Conservation (phyloP, 2,113 vertebrate genomes). For the Sinocyclocheilus anophthalmus region DNA sequence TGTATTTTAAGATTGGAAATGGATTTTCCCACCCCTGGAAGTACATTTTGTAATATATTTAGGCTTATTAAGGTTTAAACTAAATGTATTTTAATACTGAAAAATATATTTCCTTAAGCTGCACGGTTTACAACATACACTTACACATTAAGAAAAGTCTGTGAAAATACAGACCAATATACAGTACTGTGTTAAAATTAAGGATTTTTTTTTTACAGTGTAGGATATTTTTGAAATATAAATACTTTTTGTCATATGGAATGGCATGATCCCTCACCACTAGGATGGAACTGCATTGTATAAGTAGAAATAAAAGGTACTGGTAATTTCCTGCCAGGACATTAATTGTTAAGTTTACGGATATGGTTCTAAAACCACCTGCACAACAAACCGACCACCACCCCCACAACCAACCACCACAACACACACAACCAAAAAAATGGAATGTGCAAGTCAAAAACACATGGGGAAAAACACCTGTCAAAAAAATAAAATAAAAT, state of each 20-base stretch:
- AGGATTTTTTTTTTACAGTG: no score
- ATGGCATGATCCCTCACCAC: no score
- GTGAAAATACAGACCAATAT: no score
- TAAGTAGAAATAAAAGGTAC: background rate
- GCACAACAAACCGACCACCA: no score
- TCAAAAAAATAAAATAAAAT: background rate
- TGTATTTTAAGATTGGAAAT: background rate
- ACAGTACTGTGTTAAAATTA: no score
- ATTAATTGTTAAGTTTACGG: background rate
- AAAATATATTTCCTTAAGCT: background rate
- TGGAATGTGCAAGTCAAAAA: background rate
- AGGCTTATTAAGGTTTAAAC: background rate
- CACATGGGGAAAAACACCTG: background rate
- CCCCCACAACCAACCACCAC: no score
- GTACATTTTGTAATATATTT: background rate
- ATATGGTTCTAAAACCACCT: background rate
- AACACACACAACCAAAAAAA: no score
- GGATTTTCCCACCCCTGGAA: background rate
- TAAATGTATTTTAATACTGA: background rate
- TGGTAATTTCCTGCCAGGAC: background rate
- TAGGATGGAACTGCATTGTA: no score
- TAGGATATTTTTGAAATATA: no score
- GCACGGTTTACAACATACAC: no score
- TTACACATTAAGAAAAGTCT: no score
- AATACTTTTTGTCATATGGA: no score